Percentiles rank a stretch among this genome's conserved stretches.
These are phyloP conservation scores for Zoroaster sp. DNA, from an alignment of 53 echinoderm and acorn worm genomes.

Conservation along the genomic window DNA sequence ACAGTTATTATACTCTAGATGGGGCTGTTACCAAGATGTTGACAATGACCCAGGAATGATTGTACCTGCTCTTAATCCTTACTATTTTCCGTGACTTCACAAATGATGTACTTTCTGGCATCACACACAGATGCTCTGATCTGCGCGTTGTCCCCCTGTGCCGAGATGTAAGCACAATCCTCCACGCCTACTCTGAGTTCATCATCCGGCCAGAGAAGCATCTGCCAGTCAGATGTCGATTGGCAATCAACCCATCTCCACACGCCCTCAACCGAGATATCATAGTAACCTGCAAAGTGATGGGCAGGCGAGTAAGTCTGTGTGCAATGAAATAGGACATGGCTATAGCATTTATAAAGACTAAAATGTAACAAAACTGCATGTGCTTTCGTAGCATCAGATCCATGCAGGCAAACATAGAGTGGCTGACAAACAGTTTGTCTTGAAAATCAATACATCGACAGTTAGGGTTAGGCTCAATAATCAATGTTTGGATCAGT, in stretches of 20 bases:
- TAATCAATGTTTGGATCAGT: too few relatives aligned
- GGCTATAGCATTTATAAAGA: too few relatives aligned
- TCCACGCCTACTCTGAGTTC: conserved; percentile 43
- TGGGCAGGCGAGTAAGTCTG: too few relatives aligned
- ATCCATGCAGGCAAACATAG: too few relatives aligned
- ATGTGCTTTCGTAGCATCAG: too few relatives aligned
- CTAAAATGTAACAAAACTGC: too few relatives aligned
- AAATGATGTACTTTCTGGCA: conserved; percentile 7
- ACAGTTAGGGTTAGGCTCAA: too few relatives aligned
- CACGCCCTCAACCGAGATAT: conserved; percentile 77
- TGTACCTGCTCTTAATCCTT: neutral
- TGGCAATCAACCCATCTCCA: conserved; percentile 94
- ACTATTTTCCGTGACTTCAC: conserved; percentile 35
- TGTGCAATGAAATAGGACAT: too few relatives aligned
- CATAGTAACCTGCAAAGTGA: conserved; percentile 83
- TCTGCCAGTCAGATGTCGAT: conserved; percentile 68
- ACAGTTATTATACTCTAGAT: neutral
- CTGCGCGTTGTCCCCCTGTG: neutral
- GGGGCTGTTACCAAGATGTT: neutral
- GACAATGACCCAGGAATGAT: neutral
- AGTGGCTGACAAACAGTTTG: too few relatives aligned
- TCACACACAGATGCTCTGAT: conserved; percentile 1
- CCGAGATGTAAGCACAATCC: conserved; percentile 24
- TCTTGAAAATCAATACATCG: too few relatives aligned
- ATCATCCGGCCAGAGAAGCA: conserved; percentile 63